Conservation (phyloP, 2,113 vertebrate species). For the Gobiocypris rarus region DNA sequence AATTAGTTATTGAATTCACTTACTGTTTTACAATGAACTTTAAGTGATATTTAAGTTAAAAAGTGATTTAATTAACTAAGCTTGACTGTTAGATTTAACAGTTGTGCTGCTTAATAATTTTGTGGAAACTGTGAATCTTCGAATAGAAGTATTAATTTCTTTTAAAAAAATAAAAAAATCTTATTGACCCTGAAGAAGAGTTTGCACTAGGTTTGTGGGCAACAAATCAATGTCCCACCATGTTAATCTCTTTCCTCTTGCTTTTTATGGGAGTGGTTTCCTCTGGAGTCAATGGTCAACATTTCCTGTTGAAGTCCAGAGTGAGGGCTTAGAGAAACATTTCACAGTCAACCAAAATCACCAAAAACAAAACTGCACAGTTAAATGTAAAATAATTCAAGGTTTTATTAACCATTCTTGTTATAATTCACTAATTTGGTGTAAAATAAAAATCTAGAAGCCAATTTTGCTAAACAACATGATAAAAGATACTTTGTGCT, state of each 20-base stretch:
- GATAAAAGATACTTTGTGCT: background rate
- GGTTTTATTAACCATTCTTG: background rate
- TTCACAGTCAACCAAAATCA: background rate
- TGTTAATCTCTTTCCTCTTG: conserved; percentile 40
- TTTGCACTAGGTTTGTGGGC: background rate
- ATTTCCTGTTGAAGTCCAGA: conserved; percentile 52
- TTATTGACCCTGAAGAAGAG: background rate
- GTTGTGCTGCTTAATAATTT: background rate
- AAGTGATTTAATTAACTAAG: too few relatives aligned
- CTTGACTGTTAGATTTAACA: too few relatives aligned
- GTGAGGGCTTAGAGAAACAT: background rate
- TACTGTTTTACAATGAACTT: too few relatives aligned
- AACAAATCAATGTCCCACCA: background rate
- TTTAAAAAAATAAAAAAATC: background rate
- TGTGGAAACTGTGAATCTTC: background rate
- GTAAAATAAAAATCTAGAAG: background rate
- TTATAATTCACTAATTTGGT: background rate
- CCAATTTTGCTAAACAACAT: background rate
- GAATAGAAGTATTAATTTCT: background rate
- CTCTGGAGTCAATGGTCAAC: conserved; percentile 48
- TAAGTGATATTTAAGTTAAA: too few relatives aligned
- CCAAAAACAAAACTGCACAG: conserved; percentile 10
- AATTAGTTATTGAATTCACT: too few relatives aligned
- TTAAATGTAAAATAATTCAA: background rate
- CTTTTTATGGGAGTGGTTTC: conserved; percentile 58